Base-by-base conservation (phyloP, 2,797 vertebrate genomes). In the Eremophila alpestris region DNA sequence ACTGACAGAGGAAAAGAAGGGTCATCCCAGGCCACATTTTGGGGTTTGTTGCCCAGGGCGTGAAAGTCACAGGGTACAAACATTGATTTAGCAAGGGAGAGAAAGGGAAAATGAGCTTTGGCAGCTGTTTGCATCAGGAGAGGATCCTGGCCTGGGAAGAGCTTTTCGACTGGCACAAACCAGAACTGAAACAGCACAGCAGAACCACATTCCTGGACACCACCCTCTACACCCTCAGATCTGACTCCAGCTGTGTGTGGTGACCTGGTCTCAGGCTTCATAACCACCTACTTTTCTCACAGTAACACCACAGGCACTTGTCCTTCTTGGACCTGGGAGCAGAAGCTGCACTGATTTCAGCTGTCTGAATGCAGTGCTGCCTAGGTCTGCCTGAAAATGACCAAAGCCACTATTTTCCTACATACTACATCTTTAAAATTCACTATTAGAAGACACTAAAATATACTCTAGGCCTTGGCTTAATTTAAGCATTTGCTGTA, bases 171-270 rank as follows among this genome's bases (percentile, higher is more conserved):
- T 9, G n/a, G 15, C 10, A 56, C 15, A 48, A 67, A 86, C 14
- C 45, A 70, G 20, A 54, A 22, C 16, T 48, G 49, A 41, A 74
- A 18, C 1, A 32, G 12, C 2, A 23, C 27, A 75, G 59, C 81
- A 71, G 34, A 18, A 15, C 0, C 7, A 9, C 34, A 5, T n/a
- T 60, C 52, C 23, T 14, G 48, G 55, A 13, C 4, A n/a, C 5
- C 56, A 14, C 0, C 9, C 24, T 68, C 7, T 22, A 7, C 58
- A 52, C 26, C 58, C 46, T 32, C 73, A 34, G 1, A 26, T 54
- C 3, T 1, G 2, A 12, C 55, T 36, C 8, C 87, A 32, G 2
- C 0, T 30, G 29, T 54, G 63, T 11, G 9, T 4, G 55, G 12
- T 30, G 34, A 46, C n/a, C 52, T 24, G 30, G 41, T 30, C 16